A percentile compares a stretch with the other conserved stretches of the same genome.
Conservation (phyloP, 2,888 invertebrate species). For the Trisateles emortualis region DNA sequence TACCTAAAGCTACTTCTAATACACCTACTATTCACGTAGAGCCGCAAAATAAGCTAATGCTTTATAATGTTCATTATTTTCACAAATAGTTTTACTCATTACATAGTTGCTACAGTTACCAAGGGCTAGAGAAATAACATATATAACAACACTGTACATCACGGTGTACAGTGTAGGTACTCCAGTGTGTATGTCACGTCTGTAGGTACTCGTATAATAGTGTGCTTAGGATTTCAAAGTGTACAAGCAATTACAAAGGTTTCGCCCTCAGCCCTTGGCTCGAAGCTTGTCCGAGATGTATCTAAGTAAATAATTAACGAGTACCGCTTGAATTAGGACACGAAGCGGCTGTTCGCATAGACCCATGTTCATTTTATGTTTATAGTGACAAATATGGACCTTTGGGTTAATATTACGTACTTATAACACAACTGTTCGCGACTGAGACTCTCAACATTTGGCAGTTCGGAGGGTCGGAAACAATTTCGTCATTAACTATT, state of each 20-base stretch:
- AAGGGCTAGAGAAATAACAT: constrained; percentile 6
- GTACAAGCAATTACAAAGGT: constrained; percentile 69
- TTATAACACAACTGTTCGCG: constrained; percentile 45
- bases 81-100: neutral
- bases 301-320: constrained; percentile 76
- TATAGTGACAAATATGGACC: constrained; percentile 69
- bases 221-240: constrained; percentile 61
- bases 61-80: no score
- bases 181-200: constrained; percentile 30
- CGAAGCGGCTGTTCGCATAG: constrained; percentile 51
- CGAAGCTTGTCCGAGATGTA: constrained; percentile 60
- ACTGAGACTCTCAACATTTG: constrained; percentile 44
- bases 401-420: constrained; percentile 55
- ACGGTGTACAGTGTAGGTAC: constrained; percentile 15
- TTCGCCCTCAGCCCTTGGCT: constrained; percentile 49
- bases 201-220: constrained; percentile 34
- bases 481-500: constrained; percentile 63
- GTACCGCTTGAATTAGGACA: constrained; percentile 65
- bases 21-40: no score
- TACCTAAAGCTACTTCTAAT: no score
- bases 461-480: constrained; percentile 49
- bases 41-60: no score
- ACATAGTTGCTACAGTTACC: neutral
- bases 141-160: no score
- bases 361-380: constrained; percentile 62